Evolutionary conservation across 1,140 invertebrate species (phyloP), one percentile per base, ranked within the genome.

Genomic region (Drosophila setifemur): DNA sequence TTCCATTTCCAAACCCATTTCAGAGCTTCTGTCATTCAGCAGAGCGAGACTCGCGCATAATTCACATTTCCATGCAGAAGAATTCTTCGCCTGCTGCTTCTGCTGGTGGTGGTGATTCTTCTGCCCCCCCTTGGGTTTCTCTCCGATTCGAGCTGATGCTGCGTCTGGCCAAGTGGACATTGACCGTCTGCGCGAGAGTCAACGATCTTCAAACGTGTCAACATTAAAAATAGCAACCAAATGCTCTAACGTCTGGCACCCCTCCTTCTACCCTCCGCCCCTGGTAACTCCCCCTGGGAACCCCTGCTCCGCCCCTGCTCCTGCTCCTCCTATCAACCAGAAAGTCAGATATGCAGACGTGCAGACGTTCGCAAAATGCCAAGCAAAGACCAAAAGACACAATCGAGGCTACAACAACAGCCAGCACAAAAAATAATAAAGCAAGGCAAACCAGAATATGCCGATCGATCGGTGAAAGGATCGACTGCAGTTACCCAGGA

Each of bases 181-280:
- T 83, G 78, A 83, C 79, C 78, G 78, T 83, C 79, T 85, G 79
- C 73, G 47, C 57, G 53, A 77, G 52, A 83, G 79, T 83, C 79
- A 83, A 83, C 82, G 79, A 83, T 83, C 79, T 85, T 85, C 71
- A 79, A 85, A 85, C 79, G 79, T 85, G 79, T 83, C 79, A 83
- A 85, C 79, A 83, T 83, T 83, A 83, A 83, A 83, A 83, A 83
- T 83, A 85, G 78, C 78, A 85, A 69, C 53, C 79, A 61, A 83
- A 78, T 83, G 79, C 73, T 68, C 44, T 73, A 58, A 60, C 53
- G 28, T 39, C 25, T 61, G 21, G 14, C 52, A 44, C 26, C 7
- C 8, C 31, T 23, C 29, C 28, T n/a, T n/a, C n/a, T n/a, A n/a
- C n/a, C 16, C 9, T 9, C 1, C 9, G n/a, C 21, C 49, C 53